These are phyloP conservation scores for Teleogryllus occipitalis DNA, from an alignment of 1,140 invertebrate genomes.

Conservation along the genomic window DNA sequence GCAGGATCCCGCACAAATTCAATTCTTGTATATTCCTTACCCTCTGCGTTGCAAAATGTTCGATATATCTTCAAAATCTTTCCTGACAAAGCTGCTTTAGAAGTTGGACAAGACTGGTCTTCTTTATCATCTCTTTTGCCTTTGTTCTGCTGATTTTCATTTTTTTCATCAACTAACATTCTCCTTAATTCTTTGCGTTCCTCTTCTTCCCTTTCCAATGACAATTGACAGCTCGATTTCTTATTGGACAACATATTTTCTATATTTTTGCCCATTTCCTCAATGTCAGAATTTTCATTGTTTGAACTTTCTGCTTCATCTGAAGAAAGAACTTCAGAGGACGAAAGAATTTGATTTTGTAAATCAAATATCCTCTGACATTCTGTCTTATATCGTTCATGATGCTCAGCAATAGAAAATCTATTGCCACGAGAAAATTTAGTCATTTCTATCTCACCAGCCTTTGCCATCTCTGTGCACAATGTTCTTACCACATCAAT, in stretches of 20 bases:
- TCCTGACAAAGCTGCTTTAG: slow-evolving; percentile 37
- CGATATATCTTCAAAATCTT: slow-evolving; percentile 91
- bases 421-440: slow-evolving; percentile 98
- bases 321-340: slow-evolving; percentile 87
- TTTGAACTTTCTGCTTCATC: slow-evolving; percentile 65
- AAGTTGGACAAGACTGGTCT: slow-evolving; percentile 39
- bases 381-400: slow-evolving; percentile 98
- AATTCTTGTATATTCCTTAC: slow-evolving; percentile 89
- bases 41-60: slow-evolving; percentile 82
- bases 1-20: slow-evolving; percentile 88
- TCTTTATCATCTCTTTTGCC: slow-evolving; percentile 56
- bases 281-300: slow-evolving; percentile 79
- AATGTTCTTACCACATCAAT: slow-evolving; percentile 97
- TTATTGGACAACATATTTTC: slow-evolving; percentile 98
- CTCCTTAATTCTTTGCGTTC: slow-evolving; percentile 90
- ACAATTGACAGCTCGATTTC: slow-evolving; percentile 83
- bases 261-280: slow-evolving; percentile 98
- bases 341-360: slow-evolving; percentile 90
- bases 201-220: slow-evolving; percentile 88
- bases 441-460: slow-evolving; percentile 94
- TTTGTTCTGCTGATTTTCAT: slow-evolving; percentile 49
- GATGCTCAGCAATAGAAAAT: slow-evolving; percentile 97
- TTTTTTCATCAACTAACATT: slow-evolving; percentile 75
- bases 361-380: slow-evolving; percentile 97
- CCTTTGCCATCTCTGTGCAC: slow-evolving; percentile 97